phyloP scores from a whole-genome alignment of 2,888 invertebrate species.

The Synanthedon formicaeformis region DNA sequence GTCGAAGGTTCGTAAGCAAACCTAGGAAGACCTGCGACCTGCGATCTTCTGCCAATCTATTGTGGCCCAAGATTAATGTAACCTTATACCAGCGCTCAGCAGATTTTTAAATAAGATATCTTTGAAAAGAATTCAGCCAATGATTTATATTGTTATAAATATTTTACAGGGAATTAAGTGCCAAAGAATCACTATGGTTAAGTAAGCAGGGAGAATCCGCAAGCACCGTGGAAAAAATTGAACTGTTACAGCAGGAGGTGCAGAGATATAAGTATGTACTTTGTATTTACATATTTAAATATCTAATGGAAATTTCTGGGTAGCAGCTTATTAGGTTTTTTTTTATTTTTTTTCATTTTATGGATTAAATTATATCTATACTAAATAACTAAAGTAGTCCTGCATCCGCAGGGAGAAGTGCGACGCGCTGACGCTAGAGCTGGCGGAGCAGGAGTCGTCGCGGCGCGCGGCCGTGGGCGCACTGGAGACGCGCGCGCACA shows the following conservation, averaged over 20 bases:
- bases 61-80: no score
- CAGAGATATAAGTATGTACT: conserved; percentile 77
- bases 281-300: background rate
- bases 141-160: background rate
- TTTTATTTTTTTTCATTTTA: no score
- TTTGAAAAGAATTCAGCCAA: background rate
- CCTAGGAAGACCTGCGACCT: background rate
- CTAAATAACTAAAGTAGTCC: background rate
- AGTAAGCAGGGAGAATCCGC: conserved; percentile 86
- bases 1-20: background rate
- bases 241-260: conserved; percentile 82
- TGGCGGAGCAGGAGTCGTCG: conserved; percentile 84
- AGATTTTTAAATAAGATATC: background rate
- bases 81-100: no score
- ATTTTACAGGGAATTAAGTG: conserved; percentile 76
- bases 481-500: conserved; percentile 86
- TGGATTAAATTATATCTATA: no score
- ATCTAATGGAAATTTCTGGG: no score
- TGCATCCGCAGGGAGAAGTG: conserved; percentile 68
- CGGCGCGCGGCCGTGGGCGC: conserved; percentile 78
- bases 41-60: no score
- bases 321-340: no score
- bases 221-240: conserved; percentile 83
- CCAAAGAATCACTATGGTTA: conserved; percentile 81
- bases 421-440: conserved; percentile 82